Evolutionary conservation across 2,113 vertebrate species (phyloP).

Genomic region (Grallaria varia): DNA sequence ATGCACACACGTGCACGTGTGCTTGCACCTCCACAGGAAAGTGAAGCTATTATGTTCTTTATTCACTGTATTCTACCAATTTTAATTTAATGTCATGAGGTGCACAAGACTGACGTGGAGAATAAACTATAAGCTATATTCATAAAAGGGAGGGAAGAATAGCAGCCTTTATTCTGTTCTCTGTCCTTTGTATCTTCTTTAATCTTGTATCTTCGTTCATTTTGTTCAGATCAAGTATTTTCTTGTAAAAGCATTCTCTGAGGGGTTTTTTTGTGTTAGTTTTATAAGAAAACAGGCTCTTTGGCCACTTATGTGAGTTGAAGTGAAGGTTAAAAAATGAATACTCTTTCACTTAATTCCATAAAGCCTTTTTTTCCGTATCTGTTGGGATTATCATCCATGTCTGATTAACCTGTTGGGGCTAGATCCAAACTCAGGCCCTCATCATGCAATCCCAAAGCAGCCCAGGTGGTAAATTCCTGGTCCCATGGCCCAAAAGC

Average conservation of each 20-base stretch:
- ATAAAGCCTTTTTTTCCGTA: neutral
- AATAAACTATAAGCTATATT: neutral
- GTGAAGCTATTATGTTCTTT: neutral
- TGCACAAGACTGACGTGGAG: neutral
- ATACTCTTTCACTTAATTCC: neutral
- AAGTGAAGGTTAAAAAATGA: neutral
- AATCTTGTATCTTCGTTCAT: neutral
- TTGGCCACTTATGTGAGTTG: neutral
- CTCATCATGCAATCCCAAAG: neutral
- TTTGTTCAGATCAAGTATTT: neutral
- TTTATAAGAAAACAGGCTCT: neutral
- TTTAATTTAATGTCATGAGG: neutral
- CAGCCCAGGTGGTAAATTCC: neutral
- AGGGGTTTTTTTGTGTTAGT: neutral
- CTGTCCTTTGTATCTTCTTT: neutral
- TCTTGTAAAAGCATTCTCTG: neutral
- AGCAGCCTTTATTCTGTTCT: neutral
- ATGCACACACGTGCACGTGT: neutral
- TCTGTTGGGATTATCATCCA: neutral
- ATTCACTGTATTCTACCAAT: neutral
- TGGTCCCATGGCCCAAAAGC: neutral
- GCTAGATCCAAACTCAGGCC: neutral
- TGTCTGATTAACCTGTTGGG: neutral
- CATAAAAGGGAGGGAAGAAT: neutral
- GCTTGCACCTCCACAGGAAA: neutral